Evolutionary conservation across 2,797 vertebrate species (phyloP), one percentile per base, ranked within the genome.

Genomic region (Sandelia bainsii): DNA sequence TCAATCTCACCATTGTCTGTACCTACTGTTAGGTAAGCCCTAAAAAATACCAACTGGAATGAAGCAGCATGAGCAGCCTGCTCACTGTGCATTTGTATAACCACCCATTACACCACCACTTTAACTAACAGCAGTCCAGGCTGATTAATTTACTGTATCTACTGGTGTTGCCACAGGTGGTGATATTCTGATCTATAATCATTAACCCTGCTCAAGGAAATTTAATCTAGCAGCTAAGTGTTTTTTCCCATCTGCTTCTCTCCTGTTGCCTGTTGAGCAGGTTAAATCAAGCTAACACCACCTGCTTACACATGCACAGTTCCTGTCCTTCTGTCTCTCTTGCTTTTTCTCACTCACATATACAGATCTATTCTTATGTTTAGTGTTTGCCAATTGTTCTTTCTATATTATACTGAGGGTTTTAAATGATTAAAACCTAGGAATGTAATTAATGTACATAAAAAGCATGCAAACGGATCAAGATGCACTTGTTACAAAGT

Each of bases 161-260:
- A 34, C n/a, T 13, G 49, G 42, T 50, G 52, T 51, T 45, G 61
- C 60, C 73, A 70, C 69, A 84, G 83, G 66, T 54, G 79, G 22
- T 1, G 13, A 71, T 75, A 79, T 84, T 32, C 53, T 79, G 73
- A 88, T 91, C 75, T 76, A 84, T 80, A 88, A 79, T 80, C 82
- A 86, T 88, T 87, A 87, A 62, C 23, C n/a, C 61, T 62, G 66
- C 60, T 58, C 34, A 20, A 72, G 72, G 22, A 81, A 69, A 77
- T 81, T 77, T 79, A 81, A 88, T 89, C 69, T 49, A 79, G 71
- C 76, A 37, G 74, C 69, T 83, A 82, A 81, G 53, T 81, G 81
- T 81, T 75, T 79, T 79, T 69, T 52, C 40, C 86, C 83, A 85
- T 88, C 81, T 87, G 84, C 58, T 45, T 69, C 19, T 64, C 44